Base-by-base conservation (phyloP, 2,888 invertebrate genomes). In the Keiferia lycopersicella region DNA sequence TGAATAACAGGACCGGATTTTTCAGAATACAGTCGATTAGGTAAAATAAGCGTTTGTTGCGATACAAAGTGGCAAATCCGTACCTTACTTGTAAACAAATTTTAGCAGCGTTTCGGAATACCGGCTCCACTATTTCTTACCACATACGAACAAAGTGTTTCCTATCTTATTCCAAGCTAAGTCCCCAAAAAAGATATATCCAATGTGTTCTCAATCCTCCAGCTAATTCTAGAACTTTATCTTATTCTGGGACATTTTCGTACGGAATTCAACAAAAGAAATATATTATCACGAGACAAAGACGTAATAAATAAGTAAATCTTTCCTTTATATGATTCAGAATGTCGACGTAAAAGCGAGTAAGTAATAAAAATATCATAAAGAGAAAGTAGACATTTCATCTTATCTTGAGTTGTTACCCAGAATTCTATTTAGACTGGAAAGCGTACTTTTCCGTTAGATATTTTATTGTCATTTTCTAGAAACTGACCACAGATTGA, bases 321-420 rank as follows among this genome's bases (percentile, higher is more conserved):
- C 18, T n/a, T n/a, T 20, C 20, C 26, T 53, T 12, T 20, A 22
- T 53, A 26, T 26, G 4, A 34, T 16, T 34, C 16, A 34, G 56
- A 51, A 65, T 39, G 62, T 62, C 26, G 64, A 58, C 64, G 57
- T 57, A 60, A 22, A 50, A 57, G 62, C 57, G 58, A 45, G 62
- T 58, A 58, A 16, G 62, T 61, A 62, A 65, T 65, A 65, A 65
- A 65, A 65, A 62, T 62, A 65, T 65, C 62, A 39, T 62, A 65
- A 62, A 64, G 64, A 56, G 56, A 16, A 56, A 53, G 20, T 26
- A 53, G 53, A 34, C 14, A 16, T n/a, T 56, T 34, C 10, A 26
- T 56, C 34, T 56, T 56, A 56, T 56, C 56, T 26, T 6, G 50
- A n/a, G 16, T 10, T 50, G 18, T 53, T 53, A 26, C 30, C 12